These are phyloP conservation scores for Hydrochoerus hydrochaeris DNA, from an alignment of 2,113 vertebrate species.

Conservation along the genomic window DNA sequence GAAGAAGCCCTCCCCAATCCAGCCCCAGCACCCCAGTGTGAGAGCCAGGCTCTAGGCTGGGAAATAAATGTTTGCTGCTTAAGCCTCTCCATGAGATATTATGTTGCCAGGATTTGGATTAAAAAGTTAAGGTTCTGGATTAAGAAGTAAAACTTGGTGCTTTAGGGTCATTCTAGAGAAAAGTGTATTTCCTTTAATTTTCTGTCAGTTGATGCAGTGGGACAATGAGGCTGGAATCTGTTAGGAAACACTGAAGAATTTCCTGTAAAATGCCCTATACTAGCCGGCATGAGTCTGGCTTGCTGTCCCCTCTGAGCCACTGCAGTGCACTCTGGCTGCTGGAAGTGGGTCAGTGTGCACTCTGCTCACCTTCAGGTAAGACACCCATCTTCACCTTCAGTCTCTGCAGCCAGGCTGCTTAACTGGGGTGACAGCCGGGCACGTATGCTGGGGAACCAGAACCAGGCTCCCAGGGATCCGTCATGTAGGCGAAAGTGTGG, in stretches of 20 bases:
- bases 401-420: background rate
- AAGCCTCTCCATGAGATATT: background rate
- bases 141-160: background rate
- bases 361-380: fast-evolving
- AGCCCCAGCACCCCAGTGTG: background rate
- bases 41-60: background rate
- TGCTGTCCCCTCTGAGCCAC: background rate
- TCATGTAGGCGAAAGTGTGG: background rate
- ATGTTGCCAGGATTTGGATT: too few species aligned
- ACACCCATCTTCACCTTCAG: too few species aligned
- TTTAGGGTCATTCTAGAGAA: background rate
- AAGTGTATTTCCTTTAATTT: background rate
- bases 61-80: background rate
- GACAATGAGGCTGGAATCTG: background rate
- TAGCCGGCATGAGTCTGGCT: background rate
- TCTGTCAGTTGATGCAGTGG: background rate
- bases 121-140: background rate
- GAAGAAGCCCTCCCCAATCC: background rate
- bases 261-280: fast-evolving
- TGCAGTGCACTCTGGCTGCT: background rate
- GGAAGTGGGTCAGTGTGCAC: background rate
- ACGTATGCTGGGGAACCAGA: background rate
- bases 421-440: too few species aligned
- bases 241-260: background rate
- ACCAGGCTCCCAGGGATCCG: background rate